A percentile compares a stretch with the other conserved stretches of the same genome.
These are phyloP conservation scores for Ophthalmolycus amberensis DNA, from an alignment of 2,113 vertebrate genomes.

Conservation along the genomic window DNA sequence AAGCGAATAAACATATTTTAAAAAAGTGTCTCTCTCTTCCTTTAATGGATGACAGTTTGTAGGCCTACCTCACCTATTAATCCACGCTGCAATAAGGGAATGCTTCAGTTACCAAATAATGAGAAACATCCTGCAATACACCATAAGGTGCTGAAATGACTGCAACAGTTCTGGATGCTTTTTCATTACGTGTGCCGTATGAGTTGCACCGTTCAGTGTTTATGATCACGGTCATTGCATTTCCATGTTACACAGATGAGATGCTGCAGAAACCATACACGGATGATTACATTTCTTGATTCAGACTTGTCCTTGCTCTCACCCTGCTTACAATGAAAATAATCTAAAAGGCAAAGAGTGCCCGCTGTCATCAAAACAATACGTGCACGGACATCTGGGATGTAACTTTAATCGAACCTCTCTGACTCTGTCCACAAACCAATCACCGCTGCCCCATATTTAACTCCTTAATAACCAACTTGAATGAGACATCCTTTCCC, in stretches of 20 bases:
- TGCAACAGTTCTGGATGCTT: neutral
- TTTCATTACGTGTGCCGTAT: constrained; percentile 20
- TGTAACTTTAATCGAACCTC: neutral
- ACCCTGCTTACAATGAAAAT: constrained; percentile 24
- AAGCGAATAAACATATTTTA: neutral
- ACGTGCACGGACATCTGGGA: neutral
- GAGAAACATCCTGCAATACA: neutral
- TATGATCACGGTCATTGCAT: constrained; percentile 37
- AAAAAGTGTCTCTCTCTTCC: neutral
- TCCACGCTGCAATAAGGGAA: neutral
- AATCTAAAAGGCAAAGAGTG: neutral
- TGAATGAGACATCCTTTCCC: rapidly evolving
- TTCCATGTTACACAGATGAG: constrained; percentile 19
- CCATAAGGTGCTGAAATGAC: constrained; percentile 7
- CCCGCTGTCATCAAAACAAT: neutral
- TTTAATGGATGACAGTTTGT: neutral
- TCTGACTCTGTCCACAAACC: neutral
- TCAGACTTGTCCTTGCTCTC: constrained; percentile 41
- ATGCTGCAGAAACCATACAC: neutral
- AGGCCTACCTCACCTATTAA: neutral
- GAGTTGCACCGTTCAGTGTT: neutral
- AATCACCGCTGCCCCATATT: neutral
- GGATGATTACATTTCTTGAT: constrained; percentile 27
- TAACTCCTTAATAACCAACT: neutral
- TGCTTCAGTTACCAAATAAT: constrained; percentile 9